These are phyloP conservation scores for Pristionchus pacificus DNA, from an alignment of 1,140 invertebrate species.

Conservation along the genomic window DNA sequence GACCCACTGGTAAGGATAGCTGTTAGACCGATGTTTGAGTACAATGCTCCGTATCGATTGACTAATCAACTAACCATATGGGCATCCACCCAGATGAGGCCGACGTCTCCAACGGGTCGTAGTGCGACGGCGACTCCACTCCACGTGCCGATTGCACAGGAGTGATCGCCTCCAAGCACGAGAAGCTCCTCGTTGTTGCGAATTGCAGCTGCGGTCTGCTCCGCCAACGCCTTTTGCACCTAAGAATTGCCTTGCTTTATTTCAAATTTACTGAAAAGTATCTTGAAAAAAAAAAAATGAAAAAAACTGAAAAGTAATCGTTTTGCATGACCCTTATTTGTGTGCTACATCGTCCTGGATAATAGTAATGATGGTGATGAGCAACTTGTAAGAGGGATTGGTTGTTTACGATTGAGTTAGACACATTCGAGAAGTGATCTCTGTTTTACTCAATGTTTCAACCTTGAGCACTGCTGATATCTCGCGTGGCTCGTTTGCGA, in stretches of 20 bases:
- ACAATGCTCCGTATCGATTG: constrained; percentile 6
- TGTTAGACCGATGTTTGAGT: neutral
- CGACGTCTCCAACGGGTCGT: constrained; percentile 42
- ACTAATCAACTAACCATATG: constrained; percentile 39
- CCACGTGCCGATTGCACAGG: constrained; percentile 50
- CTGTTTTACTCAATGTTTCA: no score
- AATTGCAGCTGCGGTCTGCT: constrained; percentile 29
- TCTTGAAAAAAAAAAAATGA: no score
- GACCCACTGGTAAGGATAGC: neutral
- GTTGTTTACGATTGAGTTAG: no score
- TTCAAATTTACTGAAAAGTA: neutral
- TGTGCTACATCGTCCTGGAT: no score
- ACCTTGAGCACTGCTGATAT: no score
- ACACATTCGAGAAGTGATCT: no score
- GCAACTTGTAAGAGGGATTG: no score
- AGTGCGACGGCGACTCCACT: constrained; percentile 38
- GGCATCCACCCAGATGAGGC: constrained; percentile 50
- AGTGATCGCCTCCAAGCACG: constrained; percentile 48
- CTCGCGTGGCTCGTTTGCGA: no score
- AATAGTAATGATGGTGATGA: no score
- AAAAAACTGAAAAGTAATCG: neutral
- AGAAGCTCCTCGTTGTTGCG: constrained; percentile 37
- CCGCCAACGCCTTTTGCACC: constrained; percentile 34
- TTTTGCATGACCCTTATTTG: neutral
- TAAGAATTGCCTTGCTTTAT: constrained; percentile 13